A percentile compares a stretch with the other conserved stretches of the same genome.
These are phyloP conservation scores for Synanthedon formicaeformis DNA, from an alignment of 2,888 invertebrate genomes.

Conservation along the genomic window DNA sequence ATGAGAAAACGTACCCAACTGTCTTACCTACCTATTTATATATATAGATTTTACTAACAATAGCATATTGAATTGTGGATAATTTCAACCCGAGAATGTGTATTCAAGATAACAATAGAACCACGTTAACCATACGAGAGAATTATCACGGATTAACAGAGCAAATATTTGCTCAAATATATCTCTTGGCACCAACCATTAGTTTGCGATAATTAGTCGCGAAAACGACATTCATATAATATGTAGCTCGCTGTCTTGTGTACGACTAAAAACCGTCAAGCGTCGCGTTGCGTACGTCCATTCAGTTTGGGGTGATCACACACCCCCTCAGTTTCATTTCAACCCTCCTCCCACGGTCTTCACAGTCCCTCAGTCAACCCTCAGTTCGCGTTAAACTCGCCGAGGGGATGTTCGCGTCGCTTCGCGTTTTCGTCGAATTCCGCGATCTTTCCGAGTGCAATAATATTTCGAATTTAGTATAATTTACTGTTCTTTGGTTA, in stretches of 20 bases:
- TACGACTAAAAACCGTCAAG: slow-evolving; percentile 11
- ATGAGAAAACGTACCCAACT: too few species aligned
- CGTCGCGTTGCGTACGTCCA: slow-evolving; percentile 28
- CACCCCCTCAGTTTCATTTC: slow-evolving; percentile 37
- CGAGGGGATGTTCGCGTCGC: slow-evolving; percentile 21
- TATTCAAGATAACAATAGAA: too few species aligned
- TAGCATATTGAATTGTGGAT: too few species aligned
- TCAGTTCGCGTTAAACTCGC: slow-evolving; percentile 32
- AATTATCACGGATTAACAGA: background rate
- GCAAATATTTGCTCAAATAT: background rate
- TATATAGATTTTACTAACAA: too few species aligned
- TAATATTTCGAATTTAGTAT: slow-evolving; percentile 35
- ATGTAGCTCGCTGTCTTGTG: background rate
- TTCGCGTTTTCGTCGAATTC: slow-evolving; percentile 15
- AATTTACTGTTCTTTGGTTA: slow-evolving; percentile 20
- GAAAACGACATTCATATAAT: background rate
- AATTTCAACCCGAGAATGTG: too few species aligned
- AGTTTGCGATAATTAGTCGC: background rate
- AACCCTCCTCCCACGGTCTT: slow-evolving; percentile 26
- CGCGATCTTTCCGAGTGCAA: slow-evolving; percentile 58
- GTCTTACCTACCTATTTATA: too few species aligned
- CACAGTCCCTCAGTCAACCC: slow-evolving; percentile 13
- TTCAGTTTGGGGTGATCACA: slow-evolving; percentile 14
- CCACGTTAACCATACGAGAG: too few species aligned
- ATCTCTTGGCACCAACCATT: background rate